Base-by-base conservation (phyloP, 2,888 invertebrate species). In the Onchidella celtica region DNA sequence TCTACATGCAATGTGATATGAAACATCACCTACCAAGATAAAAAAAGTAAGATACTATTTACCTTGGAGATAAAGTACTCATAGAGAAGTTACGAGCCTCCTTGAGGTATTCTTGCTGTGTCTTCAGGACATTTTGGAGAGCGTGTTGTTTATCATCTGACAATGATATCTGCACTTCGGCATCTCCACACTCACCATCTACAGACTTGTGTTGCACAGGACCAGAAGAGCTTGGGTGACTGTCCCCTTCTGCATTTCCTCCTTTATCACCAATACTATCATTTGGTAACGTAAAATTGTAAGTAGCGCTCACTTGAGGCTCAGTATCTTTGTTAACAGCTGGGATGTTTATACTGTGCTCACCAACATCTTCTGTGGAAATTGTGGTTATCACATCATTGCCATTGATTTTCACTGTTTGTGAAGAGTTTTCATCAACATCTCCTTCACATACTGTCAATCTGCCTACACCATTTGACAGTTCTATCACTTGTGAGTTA, bases 1-100 rank as follows among this genome's bases (percentile, higher is more conserved):
- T n/a, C n/a, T n/a, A n/a, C n/a, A n/a, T n/a, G n/a, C n/a, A n/a
- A n/a, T n/a, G n/a, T n/a, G n/a, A n/a, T n/a, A n/a, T n/a, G n/a
- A n/a, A n/a, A n/a, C n/a, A n/a, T n/a, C n/a, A n/a, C n/a, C n/a
- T n/a, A n/a, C n/a, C n/a, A n/a, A n/a, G n/a, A n/a, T n/a, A n/a
- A n/a, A n/a, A n/a, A n/a, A n/a, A n/a, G n/a, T n/a, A n/a, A n/a
- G n/a, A n/a, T n/a, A n/a, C n/a, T n/a, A n/a, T n/a, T n/a, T 59
- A 80, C 80, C 87, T 84, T 17, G 85, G 86, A 40, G 85, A 81
- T 11, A 87, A 77, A 9, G 87, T 85, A 55, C 82, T 86, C 38
- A 88, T 84, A 32, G 87, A 86, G 40, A 81, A 84, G 57, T 81
- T 83, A 59, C 84, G 83, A 2, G 86, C 86, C 66, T 87, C 86